phyloP scores from a whole-genome alignment of 92 coral and sea anemone species.

The Actinernus sp. region DNA sequence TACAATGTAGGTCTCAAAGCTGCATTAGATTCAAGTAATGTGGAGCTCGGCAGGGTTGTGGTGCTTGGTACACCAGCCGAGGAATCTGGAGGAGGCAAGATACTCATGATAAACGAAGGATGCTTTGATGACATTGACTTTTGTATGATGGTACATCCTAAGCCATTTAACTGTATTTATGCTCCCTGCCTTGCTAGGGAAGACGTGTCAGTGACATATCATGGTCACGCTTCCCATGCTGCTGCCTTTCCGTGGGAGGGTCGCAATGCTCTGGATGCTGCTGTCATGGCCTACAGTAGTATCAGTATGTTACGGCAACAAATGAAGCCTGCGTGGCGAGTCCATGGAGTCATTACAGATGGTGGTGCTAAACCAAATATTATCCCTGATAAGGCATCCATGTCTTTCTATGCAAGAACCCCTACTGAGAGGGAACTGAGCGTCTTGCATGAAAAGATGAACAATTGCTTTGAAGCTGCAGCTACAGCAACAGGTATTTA shows the following conservation, averaged over 20 bases:
- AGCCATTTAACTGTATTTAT: constrained; percentile 76
- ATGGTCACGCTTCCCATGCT: constrained; percentile 89
- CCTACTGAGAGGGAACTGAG: constrained; percentile 75
- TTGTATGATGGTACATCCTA: constrained; percentile 97
- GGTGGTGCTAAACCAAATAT: constrained; percentile 90
- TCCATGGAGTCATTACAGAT: constrained; percentile 89
- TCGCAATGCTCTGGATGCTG: constrained; percentile 94
- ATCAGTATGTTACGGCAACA: constrained; percentile 92
- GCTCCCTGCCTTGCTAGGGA: constrained; percentile 73
- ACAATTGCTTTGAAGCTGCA: constrained; percentile 79
- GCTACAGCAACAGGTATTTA: constrained; percentile 88
- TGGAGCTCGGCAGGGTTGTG: constrained; percentile 79
- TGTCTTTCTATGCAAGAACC: constrained; percentile 73
- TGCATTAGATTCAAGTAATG: constrained; percentile 73
- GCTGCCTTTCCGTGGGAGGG: constrained; percentile 98
- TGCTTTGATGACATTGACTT: constrained; percentile 92
- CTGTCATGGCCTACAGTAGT: constrained; percentile 86
- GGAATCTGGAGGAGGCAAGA: constrained; percentile 92
- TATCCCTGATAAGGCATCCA: constrained; percentile 80
- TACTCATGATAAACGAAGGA: constrained; percentile 81
- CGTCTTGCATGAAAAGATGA: constrained; percentile 66
- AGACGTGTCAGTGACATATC: constrained; percentile 62
- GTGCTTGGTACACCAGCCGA: constrained; percentile 99
- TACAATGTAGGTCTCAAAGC: constrained; percentile 78
- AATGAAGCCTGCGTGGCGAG: constrained; percentile 92